A percentile compares a stretch with the other conserved stretches of the same genome.
phyloP scores from a whole-genome alignment of 35 echinoderm and acorn worm species.

The Eucidaris tribuloides region DNA sequence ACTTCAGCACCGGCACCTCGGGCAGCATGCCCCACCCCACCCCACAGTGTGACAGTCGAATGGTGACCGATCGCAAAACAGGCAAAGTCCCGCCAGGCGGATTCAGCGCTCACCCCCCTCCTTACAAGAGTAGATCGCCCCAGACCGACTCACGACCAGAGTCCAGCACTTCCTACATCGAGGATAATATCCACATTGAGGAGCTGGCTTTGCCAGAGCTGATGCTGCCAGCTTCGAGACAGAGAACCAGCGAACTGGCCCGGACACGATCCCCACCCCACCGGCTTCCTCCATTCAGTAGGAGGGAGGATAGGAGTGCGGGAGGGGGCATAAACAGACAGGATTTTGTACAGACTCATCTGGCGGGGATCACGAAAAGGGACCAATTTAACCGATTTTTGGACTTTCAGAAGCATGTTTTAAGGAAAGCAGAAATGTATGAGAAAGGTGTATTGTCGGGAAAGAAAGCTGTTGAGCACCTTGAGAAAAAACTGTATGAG shows the following conservation, averaged over 20 bases:
- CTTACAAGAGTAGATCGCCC: neutral
- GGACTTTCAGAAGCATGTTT: slow-evolving; percentile 77
- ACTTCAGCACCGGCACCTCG: slow-evolving; percentile 91
- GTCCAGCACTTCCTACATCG: slow-evolving; percentile 60
- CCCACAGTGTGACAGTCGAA: neutral
- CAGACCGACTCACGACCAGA: slow-evolving; percentile 33
- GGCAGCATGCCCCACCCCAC: slow-evolving; percentile 73
- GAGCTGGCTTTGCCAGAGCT: slow-evolving; percentile 82
- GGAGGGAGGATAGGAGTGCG: slow-evolving; percentile 21
- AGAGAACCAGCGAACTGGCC: slow-evolving; percentile 11
- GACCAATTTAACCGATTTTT: slow-evolving; percentile 84
- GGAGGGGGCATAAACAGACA: slow-evolving; percentile 43
- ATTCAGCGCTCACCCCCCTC: neutral
- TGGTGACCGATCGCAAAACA: neutral
- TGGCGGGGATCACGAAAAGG: slow-evolving; percentile 85
- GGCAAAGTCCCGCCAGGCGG: neutral
- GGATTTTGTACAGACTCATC: slow-evolving; percentile 78
- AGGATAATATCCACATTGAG: slow-evolving; percentile 68
- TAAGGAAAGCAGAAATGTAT: slow-evolving; percentile 71
- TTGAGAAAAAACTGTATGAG: slow-evolving; percentile 72
- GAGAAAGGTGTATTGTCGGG: slow-evolving; percentile 83
- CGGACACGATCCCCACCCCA: slow-evolving; percentile 43
- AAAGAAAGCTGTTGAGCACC: slow-evolving; percentile 78
- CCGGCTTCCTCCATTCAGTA: slow-evolving; percentile 13
- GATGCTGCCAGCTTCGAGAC: slow-evolving; percentile 52